Evolutionary conservation across 2,113 vertebrate species (phyloP).

Genomic region (Ascaphus truei): DNA sequence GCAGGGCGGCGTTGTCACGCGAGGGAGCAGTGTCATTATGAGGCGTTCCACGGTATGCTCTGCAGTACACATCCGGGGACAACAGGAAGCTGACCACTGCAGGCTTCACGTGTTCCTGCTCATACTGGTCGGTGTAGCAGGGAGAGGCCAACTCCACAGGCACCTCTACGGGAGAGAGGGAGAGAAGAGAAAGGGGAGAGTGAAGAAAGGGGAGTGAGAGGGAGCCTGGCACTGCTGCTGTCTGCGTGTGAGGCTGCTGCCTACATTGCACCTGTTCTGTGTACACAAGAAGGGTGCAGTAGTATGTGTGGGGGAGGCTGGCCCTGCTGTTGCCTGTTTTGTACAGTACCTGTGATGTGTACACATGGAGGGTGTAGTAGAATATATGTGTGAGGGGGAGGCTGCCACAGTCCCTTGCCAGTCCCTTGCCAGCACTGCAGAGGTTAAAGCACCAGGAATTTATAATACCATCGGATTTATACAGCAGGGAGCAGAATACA

Average conservation of each 20-base stretch:
- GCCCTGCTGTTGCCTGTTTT: too few relatives aligned
- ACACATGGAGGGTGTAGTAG: not conserved
- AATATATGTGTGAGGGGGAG: not conserved
- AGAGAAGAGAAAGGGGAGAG: not conserved
- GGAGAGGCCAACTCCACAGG: slow-evolving; percentile 82
- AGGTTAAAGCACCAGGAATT: slow-evolving; percentile 14
- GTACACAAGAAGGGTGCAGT: too few relatives aligned
- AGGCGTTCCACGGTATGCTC: slow-evolving; percentile 68
- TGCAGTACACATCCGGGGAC: slow-evolving; percentile 83
- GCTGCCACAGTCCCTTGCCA: not conserved
- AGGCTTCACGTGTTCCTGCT: slow-evolving; percentile 89
- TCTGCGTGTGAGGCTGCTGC: too few relatives aligned
- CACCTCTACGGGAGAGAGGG: slow-evolving; percentile 61
- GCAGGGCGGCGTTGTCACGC: slow-evolving; percentile 65
- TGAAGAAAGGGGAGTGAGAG: not conserved
- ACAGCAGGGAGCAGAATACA: not conserved
- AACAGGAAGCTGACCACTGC: slow-evolving; percentile 79
- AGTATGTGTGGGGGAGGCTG: too few relatives aligned
- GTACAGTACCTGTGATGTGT: too few relatives aligned
- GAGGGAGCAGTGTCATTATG: slow-evolving; percentile 48
- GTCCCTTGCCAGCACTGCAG: not conserved
- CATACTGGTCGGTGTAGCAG: slow-evolving; percentile 90
- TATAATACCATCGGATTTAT: slow-evolving; percentile 12
- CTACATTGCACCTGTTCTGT: too few relatives aligned
- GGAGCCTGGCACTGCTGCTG: too few relatives aligned